Percentiles rank a stretch among this genome's conserved stretches.
Evolutionary conservation across 2,797 vertebrate genomes (phyloP).

Genomic region (Lateolabrax maculatus): DNA sequence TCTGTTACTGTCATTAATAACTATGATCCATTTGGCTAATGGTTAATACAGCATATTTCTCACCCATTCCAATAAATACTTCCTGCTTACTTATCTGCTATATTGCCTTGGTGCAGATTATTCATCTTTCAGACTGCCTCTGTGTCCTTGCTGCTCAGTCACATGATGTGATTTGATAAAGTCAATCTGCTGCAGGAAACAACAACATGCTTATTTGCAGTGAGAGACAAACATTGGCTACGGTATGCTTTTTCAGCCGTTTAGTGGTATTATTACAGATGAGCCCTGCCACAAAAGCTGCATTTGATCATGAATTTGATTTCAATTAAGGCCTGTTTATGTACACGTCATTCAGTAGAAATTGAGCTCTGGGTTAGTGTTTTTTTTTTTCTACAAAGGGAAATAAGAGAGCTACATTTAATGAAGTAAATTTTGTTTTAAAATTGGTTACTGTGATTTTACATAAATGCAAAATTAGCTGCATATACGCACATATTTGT

Average conservation of each 20-base stretch:
- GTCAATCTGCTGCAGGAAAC: conserved; percentile 62
- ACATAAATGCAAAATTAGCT: background rate
- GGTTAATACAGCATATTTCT: conserved; percentile 19
- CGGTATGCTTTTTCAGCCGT: conserved; percentile 26
- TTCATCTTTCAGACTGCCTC: conserved; percentile 50
- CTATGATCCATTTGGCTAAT: too few relatives aligned
- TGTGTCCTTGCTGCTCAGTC: conserved; percentile 59
- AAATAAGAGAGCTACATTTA: background rate
- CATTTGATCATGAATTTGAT: conserved; percentile 16
- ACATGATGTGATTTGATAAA: conserved; percentile 79
- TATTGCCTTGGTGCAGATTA: conserved; percentile 56
- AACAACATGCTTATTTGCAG: conserved; percentile 44
- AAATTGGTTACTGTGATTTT: background rate
- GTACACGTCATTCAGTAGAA: conserved; percentile 9
- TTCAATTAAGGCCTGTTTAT: conserved; percentile 26
- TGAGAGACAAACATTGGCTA: conserved; percentile 30
- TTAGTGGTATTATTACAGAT: conserved; percentile 30
- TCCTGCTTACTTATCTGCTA: conserved; percentile 57
- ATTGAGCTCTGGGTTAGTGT: background rate
- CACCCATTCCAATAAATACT: conserved; percentile 12
- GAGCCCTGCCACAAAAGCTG: conserved; percentile 14
- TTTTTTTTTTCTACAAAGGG: conserved; percentile 2
- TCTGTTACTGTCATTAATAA: background rate
- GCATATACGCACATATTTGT: background rate
- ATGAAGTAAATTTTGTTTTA: background rate